Evolutionary conservation across 2,113 vertebrate genomes (phyloP).

Genomic region (Sciurus niger): DNA sequence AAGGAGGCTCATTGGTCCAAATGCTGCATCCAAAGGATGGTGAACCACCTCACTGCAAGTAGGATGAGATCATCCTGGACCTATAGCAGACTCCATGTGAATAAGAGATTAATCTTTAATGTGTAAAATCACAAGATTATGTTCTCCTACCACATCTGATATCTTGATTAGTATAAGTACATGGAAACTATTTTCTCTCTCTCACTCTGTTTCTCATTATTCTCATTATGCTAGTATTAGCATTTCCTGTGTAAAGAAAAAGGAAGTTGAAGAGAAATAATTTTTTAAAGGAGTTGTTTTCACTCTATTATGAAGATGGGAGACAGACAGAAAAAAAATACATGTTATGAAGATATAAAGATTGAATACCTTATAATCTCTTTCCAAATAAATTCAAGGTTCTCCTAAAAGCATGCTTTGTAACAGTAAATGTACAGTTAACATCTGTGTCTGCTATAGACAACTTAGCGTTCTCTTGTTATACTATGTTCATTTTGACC

Average conservation of each 20-base stretch:
- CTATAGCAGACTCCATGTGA: neutral
- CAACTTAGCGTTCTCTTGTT: neutral
- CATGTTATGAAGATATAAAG: neutral
- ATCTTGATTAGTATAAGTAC: neutral
- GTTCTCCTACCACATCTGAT: neutral
- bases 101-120: neutral
- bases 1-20: neutral
- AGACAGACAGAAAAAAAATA: neutral
- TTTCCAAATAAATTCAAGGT: neutral
- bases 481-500: neutral
- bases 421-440: neutral
- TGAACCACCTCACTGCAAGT: neutral
- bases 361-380: neutral
- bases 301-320: neutral
- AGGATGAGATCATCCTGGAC: neutral
- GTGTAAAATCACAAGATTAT: neutral
- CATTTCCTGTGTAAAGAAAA: neutral
- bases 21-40: neutral
- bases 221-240: neutral
- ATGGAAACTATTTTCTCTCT: neutral
- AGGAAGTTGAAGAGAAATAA: neutral
- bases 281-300: conserved; percentile 12
- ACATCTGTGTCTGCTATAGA: neutral
- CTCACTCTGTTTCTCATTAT: neutral
- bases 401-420: neutral